Conservation (phyloP, 2,113 vertebrate species). For the Crotalus horridus region DNA sequence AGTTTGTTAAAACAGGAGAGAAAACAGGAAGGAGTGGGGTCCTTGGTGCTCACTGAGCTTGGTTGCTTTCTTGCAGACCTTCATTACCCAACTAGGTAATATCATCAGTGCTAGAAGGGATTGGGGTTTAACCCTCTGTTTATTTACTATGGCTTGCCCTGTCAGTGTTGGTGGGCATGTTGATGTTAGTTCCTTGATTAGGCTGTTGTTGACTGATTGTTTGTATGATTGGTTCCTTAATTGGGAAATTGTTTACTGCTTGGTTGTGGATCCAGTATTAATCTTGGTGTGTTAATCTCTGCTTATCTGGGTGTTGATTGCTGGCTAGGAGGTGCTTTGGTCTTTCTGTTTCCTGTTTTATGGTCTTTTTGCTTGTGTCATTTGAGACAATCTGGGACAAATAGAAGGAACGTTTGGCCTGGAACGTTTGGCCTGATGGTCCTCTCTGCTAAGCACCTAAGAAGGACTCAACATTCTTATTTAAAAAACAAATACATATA, state of each 20-base stretch:
- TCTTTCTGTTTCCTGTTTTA: too few relatives aligned
- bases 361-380: too few relatives aligned
- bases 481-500: too few relatives aligned
- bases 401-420: background rate
- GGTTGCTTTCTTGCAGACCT: background rate
- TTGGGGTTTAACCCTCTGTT: background rate
- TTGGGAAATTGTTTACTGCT: background rate
- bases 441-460: background rate
- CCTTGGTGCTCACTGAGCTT: background rate
- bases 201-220: background rate
- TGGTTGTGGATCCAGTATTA: background rate
- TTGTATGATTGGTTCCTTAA: background rate
- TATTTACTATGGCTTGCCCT: background rate
- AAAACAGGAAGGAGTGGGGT: background rate
- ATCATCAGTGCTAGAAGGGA: background rate
- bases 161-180: background rate
- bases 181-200: background rate
- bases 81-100: background rate
- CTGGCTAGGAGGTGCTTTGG: too few relatives aligned
- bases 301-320: background rate
- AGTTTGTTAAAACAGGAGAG: background rate
- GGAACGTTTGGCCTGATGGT: background rate
- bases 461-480: background rate
- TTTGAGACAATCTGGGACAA: background rate
- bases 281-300: background rate